Evolutionary conservation across 2,113 vertebrate genomes (phyloP).

Genomic region (Podocnemis expansa): DNA sequence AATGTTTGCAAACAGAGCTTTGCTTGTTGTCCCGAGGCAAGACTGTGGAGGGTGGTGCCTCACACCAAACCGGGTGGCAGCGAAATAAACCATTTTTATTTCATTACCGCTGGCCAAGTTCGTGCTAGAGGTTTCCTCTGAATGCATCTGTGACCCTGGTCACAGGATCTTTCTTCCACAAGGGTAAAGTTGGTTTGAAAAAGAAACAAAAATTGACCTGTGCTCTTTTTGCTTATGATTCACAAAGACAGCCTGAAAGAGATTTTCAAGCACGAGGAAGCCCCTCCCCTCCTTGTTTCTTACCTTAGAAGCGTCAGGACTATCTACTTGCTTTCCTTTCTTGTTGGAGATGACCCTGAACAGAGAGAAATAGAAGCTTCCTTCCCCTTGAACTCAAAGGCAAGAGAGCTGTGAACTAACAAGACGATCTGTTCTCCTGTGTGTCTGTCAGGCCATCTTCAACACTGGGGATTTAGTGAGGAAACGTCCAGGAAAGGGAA

Average conservation of each 20-base stretch:
- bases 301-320: not conserved
- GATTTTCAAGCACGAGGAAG: not conserved
- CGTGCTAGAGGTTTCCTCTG: not conserved
- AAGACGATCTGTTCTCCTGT: not conserved
- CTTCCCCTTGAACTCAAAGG: accelerated
- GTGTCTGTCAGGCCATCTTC: not conserved
- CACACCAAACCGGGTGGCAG: not conserved
- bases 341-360: not conserved
- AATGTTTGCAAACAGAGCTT: not conserved
- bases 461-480: not conserved
- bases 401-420: not conserved
- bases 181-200: too few relatives aligned
- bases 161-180: accelerated
- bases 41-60: not conserved
- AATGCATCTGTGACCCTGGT: not conserved
- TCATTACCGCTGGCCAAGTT: not conserved
- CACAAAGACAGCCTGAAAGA: not conserved
- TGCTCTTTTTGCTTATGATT: not conserved
- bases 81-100: not conserved
- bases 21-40: not conserved
- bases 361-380: not conserved
- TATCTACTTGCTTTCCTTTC: not conserved
- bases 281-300: not conserved
- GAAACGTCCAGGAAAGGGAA: not conserved
- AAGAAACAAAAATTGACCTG: accelerated